These are phyloP conservation scores for Pipistrellus pygmaeus DNA, from an alignment of 2,797 vertebrate species.

Conservation along the genomic window DNA sequence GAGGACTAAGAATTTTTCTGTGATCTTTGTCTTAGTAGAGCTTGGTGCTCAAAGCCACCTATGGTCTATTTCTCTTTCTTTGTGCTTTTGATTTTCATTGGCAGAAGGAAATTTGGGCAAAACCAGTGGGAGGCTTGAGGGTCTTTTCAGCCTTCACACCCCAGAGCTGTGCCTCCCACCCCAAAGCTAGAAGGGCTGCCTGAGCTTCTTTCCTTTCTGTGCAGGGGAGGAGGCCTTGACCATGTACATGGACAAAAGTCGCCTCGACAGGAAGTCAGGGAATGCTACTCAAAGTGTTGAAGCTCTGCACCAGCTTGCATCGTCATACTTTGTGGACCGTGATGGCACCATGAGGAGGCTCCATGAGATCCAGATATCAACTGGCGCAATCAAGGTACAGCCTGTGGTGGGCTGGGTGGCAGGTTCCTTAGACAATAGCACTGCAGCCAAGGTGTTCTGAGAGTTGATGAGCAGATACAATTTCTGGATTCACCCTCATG, in stretches of 20 bases:
- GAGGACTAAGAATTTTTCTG: background rate
- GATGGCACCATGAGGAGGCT: slow-evolving; percentile 99
- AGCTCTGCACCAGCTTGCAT: slow-evolving; percentile 98
- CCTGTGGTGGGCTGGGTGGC: no score
- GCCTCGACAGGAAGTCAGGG: slow-evolving; percentile 95
- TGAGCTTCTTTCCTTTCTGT: slow-evolving; percentile 56
- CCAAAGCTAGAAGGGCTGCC: background rate
- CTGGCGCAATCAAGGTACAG: slow-evolving; percentile 97
- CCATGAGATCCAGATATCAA: slow-evolving; percentile 99
- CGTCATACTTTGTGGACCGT: slow-evolving; percentile 99
- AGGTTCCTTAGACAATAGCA: no score
- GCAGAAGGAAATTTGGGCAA: background rate
- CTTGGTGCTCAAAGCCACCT: background rate
- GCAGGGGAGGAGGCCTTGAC: slow-evolving; percentile 98
- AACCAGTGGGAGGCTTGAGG: background rate
- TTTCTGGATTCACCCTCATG: background rate
- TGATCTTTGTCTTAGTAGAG: background rate
- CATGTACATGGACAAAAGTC: slow-evolving; percentile 99
- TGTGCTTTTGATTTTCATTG: background rate
- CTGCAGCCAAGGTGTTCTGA: background rate
- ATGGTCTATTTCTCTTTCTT: background rate
- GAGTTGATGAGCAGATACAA: fast-evolving
- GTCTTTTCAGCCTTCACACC: background rate
- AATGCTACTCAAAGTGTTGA: slow-evolving; percentile 98
- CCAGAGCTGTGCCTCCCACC: background rate